Evolutionary conservation across 1,140 invertebrate genomes (phyloP).

Genomic region (Pseudomyrmex cubaensis): DNA sequence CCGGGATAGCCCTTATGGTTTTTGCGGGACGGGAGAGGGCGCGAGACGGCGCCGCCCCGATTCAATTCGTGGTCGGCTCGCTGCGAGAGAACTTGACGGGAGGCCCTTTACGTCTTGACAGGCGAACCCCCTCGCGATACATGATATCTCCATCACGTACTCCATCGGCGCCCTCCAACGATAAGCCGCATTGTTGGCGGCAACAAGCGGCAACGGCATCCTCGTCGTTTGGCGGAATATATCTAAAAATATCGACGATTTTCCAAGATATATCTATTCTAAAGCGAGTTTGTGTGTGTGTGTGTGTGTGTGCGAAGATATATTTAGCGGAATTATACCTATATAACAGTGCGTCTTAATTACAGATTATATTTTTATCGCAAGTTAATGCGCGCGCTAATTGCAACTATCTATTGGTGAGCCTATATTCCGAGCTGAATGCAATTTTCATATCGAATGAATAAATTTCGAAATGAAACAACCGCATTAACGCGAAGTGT

Average conservation of each 20-base stretch:
- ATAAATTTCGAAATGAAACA: slow-evolving; percentile 22
- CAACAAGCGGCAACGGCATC: slow-evolving; percentile 30
- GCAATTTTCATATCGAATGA: not conserved
- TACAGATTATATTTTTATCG: slow-evolving; percentile 18
- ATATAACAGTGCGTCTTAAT: not conserved
- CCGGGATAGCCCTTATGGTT: slow-evolving; percentile 68
- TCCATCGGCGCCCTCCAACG: slow-evolving; percentile 39
- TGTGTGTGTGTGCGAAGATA: too few species aligned
- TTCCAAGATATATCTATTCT: not conserved
- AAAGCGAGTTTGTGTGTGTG: too few species aligned
- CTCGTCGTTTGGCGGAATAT: slow-evolving; percentile 36
- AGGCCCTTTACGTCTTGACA: slow-evolving; percentile 72
- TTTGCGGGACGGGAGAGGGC: slow-evolving; percentile 58
- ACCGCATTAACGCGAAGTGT: not conserved
- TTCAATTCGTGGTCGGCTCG: slow-evolving; percentile 80
- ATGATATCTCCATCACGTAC: slow-evolving; percentile 72
- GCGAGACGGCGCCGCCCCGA: slow-evolving; percentile 74
- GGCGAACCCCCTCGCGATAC: slow-evolving; percentile 64
- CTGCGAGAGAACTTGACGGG: slow-evolving; percentile 69
- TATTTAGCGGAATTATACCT: too few species aligned
- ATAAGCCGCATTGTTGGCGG: slow-evolving; percentile 17
- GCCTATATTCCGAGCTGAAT: not conserved
- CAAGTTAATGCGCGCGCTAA: slow-evolving; percentile 1
- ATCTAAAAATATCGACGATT: not conserved
- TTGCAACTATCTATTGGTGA: too few species aligned